Base-by-base conservation (phyloP, 2,888 invertebrate genomes). In the Nymphalis polychloros region DNA sequence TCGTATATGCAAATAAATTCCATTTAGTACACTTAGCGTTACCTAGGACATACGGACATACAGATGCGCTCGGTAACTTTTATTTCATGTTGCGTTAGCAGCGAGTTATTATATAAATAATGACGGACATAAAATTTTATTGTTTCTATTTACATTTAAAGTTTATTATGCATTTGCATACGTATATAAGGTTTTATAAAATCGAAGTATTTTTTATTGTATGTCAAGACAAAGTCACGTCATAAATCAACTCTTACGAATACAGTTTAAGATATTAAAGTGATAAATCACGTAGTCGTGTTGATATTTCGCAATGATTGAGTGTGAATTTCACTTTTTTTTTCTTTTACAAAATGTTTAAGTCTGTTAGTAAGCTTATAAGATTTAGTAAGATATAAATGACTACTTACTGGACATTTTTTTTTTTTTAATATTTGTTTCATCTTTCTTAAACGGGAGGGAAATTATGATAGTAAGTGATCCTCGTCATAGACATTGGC, bases 41-140 rank as follows among this genome's bases (percentile, higher is more conserved):
- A 13, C 41, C 13, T 41, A 41, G 41, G 41, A 41, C 41, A 41
- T 41, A 41, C 41, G 41, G 41, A 41, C 41, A 41, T 13, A 41
- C 41, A 41, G 41, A 41, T 41, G 41, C 41, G 13, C 10, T 41
- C 13, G 2, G 41, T 13, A 41, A 13, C 41, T 41, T 50, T n/a
- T 19, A 19, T 50, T n/a, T 50, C 10, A 19, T 8, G 8, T 19
- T 20, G 19, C 19, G 20, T 50, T 55, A 55, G 53, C n/a, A 23
- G 16, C 53, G 16, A 17, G 27, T 31, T 41, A 50, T 50, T 17
- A 55, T 55, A 55, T 55, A 55, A 55, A 55, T 31, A 31, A 55
- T 55, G 27, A 55, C n/a, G 7, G 31, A 17, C n/a, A 55, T 55
- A 55, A 55, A 55, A 55, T 55, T 55, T 55, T 55, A 55, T 55